Conservation (phyloP, 2,797 vertebrate species). For the Sternarchorhynchus goeldii region DNA sequence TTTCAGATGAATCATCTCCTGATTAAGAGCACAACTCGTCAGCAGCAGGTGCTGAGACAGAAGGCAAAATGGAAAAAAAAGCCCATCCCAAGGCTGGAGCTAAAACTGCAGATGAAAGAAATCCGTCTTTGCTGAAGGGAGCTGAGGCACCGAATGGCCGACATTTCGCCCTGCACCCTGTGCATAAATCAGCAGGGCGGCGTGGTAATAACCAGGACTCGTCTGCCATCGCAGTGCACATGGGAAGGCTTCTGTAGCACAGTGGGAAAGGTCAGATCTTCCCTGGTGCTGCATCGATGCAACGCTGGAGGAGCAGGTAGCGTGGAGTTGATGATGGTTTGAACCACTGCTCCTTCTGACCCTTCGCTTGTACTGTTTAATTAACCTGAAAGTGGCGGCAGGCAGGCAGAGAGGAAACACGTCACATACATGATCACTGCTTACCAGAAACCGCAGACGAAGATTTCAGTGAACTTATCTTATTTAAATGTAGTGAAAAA, state of each 20-base stretch:
- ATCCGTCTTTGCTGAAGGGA: conserved; percentile 15
- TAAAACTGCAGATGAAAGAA: conserved; percentile 4
- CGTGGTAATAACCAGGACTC: conserved; percentile 28
- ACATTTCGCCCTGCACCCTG: conserved; percentile 28
- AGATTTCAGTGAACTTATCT: too few species aligned
- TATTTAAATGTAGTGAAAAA: neutral
- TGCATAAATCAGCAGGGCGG: conserved; percentile 60
- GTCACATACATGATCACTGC: conserved; percentile 35
- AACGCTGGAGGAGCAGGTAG: conserved; percentile 51
- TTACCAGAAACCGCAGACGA: neutral
- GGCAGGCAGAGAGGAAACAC: conserved; percentile 55
- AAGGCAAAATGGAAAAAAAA: neutral
- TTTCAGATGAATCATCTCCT: too few species aligned
- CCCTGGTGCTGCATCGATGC: conserved; percentile 66
- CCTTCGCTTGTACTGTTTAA: conserved; percentile 65
- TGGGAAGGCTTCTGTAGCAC: conserved; percentile 58
- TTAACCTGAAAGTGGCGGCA: conserved; percentile 64
- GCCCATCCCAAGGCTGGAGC: neutral
- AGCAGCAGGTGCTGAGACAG: neutral
- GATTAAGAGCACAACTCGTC: too few species aligned
- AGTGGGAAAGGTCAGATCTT: conserved; percentile 69
- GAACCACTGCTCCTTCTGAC: conserved; percentile 55
- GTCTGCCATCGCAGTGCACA: conserved; percentile 54
- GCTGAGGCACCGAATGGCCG: conserved; percentile 1
- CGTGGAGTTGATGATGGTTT: conserved; percentile 44